Conservation (phyloP, 1,140 invertebrate genomes). For the Epicauta chinensis region DNA sequence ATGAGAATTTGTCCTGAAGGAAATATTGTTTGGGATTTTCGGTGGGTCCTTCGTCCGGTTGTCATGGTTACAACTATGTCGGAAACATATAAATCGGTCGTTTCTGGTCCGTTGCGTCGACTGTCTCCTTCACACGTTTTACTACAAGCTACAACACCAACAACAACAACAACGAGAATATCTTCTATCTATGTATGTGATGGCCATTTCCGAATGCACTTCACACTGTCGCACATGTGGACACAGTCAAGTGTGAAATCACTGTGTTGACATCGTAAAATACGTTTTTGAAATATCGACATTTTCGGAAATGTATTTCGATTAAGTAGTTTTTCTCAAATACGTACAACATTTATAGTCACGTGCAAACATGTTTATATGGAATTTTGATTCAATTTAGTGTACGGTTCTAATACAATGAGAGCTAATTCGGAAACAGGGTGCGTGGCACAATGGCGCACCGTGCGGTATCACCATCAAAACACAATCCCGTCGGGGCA, state of each 20-base stretch:
- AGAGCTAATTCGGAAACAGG: too few species aligned
- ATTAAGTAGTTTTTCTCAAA: too few species aligned
- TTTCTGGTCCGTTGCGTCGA: constrained; percentile 6
- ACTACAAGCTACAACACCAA: too few species aligned
- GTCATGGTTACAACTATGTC: constrained; percentile 20
- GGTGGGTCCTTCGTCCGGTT: constrained; percentile 20
- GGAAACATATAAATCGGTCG: constrained; percentile 2
- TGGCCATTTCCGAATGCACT: constrained; percentile 28
- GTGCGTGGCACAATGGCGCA: too few species aligned
- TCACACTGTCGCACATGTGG: constrained; percentile 24
- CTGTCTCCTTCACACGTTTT: too few species aligned
- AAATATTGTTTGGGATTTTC: constrained; percentile 13
- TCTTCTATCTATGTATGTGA: constrained; percentile 3
- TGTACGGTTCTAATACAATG: too few species aligned
- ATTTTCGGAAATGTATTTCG: not conserved
- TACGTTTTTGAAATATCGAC: not conserved
- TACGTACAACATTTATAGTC: too few species aligned
- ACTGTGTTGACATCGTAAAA: constrained; percentile 15
- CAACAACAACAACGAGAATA: too few species aligned
- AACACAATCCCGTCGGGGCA: too few species aligned
- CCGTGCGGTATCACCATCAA: too few species aligned
- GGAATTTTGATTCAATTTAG: too few species aligned
- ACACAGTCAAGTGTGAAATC: constrained; percentile 22
- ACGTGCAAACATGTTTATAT: too few species aligned
- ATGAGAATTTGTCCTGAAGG: constrained; percentile 11